Evolutionary conservation across 2,888 invertebrate genomes (phyloP), one percentile per base, ranked within the genome.

Genomic region (Orthonevra nobilis): DNA sequence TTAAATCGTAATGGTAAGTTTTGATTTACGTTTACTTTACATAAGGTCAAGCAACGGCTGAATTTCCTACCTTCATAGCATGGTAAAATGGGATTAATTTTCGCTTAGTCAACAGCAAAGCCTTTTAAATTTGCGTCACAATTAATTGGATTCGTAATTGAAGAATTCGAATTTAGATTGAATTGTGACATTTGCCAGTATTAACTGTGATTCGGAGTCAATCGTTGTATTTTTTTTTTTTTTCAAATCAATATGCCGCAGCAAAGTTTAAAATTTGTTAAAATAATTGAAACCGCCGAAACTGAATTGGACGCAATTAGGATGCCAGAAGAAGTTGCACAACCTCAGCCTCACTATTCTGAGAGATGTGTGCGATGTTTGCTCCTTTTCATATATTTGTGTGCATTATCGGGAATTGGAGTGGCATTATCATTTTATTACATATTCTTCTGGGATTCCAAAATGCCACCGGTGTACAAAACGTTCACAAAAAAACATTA

Each of bases 381-480:
- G 10, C 83, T 87, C 26, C 81, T 88, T 28, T 83, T 85, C 40
- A 82, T 88, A 61, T 88, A 88, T 75, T 69, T 88, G 68, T 86
- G 86, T 44, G 87, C 85, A 1, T 82, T 88, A 4, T 86, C 87
- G 72, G 85, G 87, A 46, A 52, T 88, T 23, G 88, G 88, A 10
- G 85, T 88, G 74, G 81, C 86, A 17, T 83, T 88, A 1, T 88
- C 88, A 28, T 84, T 88, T 68, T 88, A 88, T 68, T 87, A 87
- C 69, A 81, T 88, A 32, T 88, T 88, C 81, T 87, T 88, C 81
- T 88, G 88, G 88, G 88, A 88, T 66, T 88, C 88, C 0, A 84
- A 85, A 30, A 88, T 88, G 88, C 88, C 88, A 26, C 88, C 87
- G n/a, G 84, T 87, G 28, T 87, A 84, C 68, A 87, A 87, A 81